Percentiles rank a stretch among this genome's conserved stretches.
phyloP scores from a whole-genome alignment of 2,113 vertebrate genomes.

The Prolemur simus region DNA sequence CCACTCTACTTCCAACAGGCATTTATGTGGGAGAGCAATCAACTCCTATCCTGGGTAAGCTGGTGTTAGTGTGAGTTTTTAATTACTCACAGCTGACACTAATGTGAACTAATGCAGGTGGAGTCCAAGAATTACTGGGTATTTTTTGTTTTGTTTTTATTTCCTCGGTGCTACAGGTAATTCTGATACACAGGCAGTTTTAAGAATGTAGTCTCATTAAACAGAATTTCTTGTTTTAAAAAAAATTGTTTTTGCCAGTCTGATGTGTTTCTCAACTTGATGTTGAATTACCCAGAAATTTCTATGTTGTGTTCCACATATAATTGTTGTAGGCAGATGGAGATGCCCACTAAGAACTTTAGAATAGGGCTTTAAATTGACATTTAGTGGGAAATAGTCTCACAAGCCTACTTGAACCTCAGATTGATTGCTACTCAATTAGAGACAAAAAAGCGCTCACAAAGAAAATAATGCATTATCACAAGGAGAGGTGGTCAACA shows the following conservation, averaged over 20 bases:
- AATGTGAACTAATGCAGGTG: background rate
- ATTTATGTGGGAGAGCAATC: background rate
- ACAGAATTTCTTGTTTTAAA: background rate
- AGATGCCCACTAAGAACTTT: background rate
- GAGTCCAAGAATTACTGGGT: background rate
- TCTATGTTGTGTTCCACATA: background rate
- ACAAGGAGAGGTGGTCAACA: background rate
- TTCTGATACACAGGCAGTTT: background rate
- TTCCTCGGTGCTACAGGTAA: background rate
- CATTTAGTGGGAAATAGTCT: background rate
- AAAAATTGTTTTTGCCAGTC: background rate
- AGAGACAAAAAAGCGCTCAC: constrained; percentile 7
- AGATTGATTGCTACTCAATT: background rate
- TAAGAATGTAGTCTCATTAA: background rate
- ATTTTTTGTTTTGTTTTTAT: background rate
- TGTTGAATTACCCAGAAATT: background rate
- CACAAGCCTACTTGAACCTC: background rate
- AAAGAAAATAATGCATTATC: background rate
- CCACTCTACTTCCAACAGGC: background rate
- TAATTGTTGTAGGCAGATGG: background rate
- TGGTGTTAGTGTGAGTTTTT: background rate
- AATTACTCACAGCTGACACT: background rate
- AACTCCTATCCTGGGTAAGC: background rate
- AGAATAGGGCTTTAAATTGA: background rate
- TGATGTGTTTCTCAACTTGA: background rate